phyloP scores from a whole-genome alignment of 2,797 vertebrate genomes.

The Tauraco hartlaubi region DNA sequence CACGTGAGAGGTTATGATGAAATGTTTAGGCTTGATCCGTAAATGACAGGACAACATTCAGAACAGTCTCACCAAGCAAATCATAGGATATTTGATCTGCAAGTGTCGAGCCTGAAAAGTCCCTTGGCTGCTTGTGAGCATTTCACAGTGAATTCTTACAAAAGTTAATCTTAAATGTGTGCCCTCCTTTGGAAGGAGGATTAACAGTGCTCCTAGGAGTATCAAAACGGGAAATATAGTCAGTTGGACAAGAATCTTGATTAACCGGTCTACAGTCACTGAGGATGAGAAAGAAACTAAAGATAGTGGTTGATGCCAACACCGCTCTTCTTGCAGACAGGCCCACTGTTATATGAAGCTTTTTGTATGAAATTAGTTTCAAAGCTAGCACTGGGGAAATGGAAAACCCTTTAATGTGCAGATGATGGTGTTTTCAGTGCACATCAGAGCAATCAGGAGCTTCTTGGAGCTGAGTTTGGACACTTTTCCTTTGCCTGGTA shows the following conservation, averaged over 20 bases:
- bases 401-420: neutral
- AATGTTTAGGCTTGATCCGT: constrained; percentile 59
- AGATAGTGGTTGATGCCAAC: neutral
- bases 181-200: constrained; percentile 9
- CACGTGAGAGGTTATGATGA: constrained; percentile 60
- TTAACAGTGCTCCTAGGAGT: constrained; percentile 24
- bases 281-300: constrained; percentile 9
- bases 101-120: constrained; percentile 54
- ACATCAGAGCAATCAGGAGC: neutral
- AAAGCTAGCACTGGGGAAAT: neutral
- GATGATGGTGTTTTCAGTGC: neutral
- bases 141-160: constrained; percentile 41
- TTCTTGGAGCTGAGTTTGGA: neutral
- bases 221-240: constrained; percentile 8
- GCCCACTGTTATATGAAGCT: neutral
- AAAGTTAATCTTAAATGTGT: constrained; percentile 25
- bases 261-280: neutral
- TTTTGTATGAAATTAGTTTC: neutral
- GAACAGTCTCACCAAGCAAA: constrained; percentile 58
- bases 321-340: neutral
- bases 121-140: constrained; percentile 29
- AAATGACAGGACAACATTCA: constrained; percentile 64
- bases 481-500: neutral
- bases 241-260: constrained; percentile 8
- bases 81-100: constrained; percentile 51